Evolutionary conservation across 2,888 invertebrate genomes (phyloP).

Genomic region (Cheiracanthium punctorium): DNA sequence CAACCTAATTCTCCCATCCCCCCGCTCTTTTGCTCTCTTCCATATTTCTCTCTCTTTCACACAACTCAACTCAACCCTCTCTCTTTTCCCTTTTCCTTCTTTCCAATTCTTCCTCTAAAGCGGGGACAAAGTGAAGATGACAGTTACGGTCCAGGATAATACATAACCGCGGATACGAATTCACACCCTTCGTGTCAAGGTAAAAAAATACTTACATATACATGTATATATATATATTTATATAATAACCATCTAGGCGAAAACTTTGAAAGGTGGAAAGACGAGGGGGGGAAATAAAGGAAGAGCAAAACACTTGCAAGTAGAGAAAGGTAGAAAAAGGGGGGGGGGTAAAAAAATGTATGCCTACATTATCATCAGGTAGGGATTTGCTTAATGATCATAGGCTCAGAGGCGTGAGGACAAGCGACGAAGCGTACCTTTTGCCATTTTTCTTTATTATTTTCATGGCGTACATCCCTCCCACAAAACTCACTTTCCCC

Average conservation of each 20-base stretch:
- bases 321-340: neutral
- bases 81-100: neutral
- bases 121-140: constrained; percentile 11
- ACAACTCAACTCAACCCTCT: neutral
- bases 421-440: constrained; percentile 9
- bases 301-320: neutral
- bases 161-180: constrained; percentile 1
- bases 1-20: neutral
- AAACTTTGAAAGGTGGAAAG: neutral
- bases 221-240: no score
- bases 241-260: neutral
- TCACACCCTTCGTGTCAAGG: constrained; percentile 1
- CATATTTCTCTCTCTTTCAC: no score
- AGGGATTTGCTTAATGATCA: constrained; percentile 51
- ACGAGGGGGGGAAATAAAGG: neutral
- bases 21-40: no score
- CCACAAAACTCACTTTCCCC: neutral
- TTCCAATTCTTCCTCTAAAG: neutral
- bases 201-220: no score
- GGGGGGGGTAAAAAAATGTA: neutral
- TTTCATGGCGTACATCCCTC: neutral
- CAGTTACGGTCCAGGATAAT: constrained; percentile 21
- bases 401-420: constrained; percentile 7
- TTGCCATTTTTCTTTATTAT: constrained; percentile 24
- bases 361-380: constrained; percentile 42